These are phyloP conservation scores for Chrysochloris asiatica DNA, from an alignment of 2,113 vertebrate species.

Conservation along the genomic window DNA sequence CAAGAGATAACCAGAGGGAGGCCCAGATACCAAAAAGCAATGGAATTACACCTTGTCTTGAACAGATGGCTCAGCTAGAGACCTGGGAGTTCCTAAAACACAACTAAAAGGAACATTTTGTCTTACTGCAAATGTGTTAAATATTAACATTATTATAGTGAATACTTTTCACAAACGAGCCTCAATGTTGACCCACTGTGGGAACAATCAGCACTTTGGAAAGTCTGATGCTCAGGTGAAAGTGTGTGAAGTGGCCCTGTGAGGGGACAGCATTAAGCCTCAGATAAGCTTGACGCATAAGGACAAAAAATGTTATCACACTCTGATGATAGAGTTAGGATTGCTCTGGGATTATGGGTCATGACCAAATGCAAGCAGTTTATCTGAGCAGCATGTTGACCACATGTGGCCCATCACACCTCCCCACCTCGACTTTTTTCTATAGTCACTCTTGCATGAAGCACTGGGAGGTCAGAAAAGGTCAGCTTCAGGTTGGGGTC, in stretches of 20 bases:
- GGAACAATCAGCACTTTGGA: slow-evolving; percentile 49
- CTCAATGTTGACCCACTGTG: slow-evolving; percentile 6
- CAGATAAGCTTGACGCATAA: neutral
- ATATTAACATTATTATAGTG: slow-evolving; percentile 67
- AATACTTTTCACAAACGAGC: slow-evolving; percentile 37
- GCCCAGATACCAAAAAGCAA: slow-evolving; percentile 61
- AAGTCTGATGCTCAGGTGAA: neutral
- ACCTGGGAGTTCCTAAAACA: slow-evolving; percentile 73
- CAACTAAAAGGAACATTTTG: slow-evolving; percentile 71
- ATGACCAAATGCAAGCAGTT: neutral
- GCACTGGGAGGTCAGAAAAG: neutral
- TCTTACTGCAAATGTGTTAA: slow-evolving; percentile 65
- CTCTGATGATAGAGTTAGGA: neutral
- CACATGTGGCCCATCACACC: neutral
- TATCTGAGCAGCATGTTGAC: neutral
- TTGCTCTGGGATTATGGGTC: neutral
- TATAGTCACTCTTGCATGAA: neutral
- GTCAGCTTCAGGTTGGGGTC: neutral
- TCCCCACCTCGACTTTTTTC: neutral
- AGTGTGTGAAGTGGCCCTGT: neutral
- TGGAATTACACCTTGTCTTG: slow-evolving; percentile 68
- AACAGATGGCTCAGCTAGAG: slow-evolving; percentile 74
- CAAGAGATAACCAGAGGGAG: slow-evolving; percentile 65
- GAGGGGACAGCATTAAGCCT: neutral
- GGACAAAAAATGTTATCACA: neutral